Evolutionary conservation across 2,797 vertebrate genomes (phyloP).

Genomic region (Phrynocephalus vlangalii): DNA sequence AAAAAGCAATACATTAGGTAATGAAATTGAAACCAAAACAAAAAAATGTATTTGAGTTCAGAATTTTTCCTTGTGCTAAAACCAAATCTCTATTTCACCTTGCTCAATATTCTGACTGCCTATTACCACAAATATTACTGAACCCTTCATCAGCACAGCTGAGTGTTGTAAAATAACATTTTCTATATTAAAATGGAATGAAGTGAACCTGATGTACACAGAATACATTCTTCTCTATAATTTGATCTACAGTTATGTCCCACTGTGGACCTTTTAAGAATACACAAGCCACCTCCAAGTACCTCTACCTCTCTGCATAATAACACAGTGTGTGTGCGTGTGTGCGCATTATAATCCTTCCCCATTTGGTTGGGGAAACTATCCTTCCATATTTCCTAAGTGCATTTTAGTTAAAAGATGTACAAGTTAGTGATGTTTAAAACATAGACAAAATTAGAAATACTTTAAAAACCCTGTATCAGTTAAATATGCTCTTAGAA

Average conservation of each 20-base stretch:
- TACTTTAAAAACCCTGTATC: not conserved
- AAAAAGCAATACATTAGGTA: slow-evolving; percentile 6
- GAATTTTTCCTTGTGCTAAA: not conserved
- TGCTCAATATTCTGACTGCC: not conserved
- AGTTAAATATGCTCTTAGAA: not conserved
- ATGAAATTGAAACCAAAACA: not conserved
- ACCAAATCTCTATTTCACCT: not conserved
- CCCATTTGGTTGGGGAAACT: not conserved
- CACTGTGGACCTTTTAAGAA: too few species aligned
- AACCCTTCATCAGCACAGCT: not conserved
- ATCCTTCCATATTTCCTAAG: not conserved
- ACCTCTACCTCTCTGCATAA: too few species aligned
- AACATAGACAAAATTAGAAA: not conserved
- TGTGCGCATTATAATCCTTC: not conserved
- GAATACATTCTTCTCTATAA: not conserved
- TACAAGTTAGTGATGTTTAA: not conserved
- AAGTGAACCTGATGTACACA: not conserved
- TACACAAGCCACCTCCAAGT: too few species aligned
- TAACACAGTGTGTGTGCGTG: too few species aligned
- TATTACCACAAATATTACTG: not conserved
- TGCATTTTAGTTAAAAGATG: not conserved
- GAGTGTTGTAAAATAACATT: not conserved
- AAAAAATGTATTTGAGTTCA: not conserved
- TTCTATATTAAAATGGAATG: not conserved
- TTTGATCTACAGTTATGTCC: not conserved